Evolutionary conservation across 2,888 invertebrate genomes (phyloP).

Genomic region (Lasioglossum leucozonium): DNA sequence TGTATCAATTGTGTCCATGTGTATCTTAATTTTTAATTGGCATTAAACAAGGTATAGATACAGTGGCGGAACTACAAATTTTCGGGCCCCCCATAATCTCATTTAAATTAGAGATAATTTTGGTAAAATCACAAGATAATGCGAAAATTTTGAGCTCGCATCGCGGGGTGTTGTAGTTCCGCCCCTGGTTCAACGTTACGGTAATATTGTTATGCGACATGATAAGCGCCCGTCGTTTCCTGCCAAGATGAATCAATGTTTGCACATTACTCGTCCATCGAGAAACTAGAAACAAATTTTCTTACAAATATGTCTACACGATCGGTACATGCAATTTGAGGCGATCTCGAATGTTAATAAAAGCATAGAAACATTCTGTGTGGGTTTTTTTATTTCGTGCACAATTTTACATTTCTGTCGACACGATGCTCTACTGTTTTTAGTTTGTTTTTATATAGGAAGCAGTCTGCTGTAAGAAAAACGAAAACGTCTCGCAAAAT

Average conservation of each 20-base stretch:
- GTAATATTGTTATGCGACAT: background rate
- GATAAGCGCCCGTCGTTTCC: background rate
- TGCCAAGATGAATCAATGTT: background rate
- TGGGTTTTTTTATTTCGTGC: background rate
- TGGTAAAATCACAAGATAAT: too few relatives aligned
- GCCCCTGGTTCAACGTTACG: too few relatives aligned
- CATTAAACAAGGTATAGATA: background rate
- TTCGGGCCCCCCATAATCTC: too few relatives aligned
- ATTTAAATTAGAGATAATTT: too few relatives aligned
- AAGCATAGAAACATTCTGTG: background rate
- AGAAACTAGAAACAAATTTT: background rate
- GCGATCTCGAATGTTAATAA: too few relatives aligned
- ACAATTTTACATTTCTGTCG: constrained; percentile 1
- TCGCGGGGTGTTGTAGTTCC: too few relatives aligned
- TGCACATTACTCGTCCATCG: background rate
- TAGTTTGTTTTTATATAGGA: background rate
- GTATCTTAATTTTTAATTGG: background rate
- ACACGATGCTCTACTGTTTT: background rate
- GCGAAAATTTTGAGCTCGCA: too few relatives aligned
- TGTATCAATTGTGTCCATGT: background rate
- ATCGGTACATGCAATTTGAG: background rate
- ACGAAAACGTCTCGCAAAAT: background rate
- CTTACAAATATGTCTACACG: background rate
- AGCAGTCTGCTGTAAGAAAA: background rate
- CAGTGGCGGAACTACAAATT: too few relatives aligned